phyloP scores from a whole-genome alignment of 2,888 invertebrate genomes.

The Isoperla grammatica region DNA sequence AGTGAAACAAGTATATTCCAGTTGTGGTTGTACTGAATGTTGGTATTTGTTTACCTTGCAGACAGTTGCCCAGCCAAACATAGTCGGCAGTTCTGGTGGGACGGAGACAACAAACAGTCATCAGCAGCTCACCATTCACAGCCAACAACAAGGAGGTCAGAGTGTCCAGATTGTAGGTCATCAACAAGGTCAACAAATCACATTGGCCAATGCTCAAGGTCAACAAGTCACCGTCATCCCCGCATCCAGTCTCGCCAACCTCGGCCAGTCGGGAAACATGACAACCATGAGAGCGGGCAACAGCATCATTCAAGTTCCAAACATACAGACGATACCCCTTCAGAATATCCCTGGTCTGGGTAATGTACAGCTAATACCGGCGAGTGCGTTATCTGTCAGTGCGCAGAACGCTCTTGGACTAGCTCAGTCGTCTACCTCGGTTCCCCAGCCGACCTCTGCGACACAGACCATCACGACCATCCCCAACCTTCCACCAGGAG shows the following conservation, averaged over 20 bases:
- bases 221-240: slow-evolving; percentile 84
- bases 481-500: slow-evolving; percentile 34
- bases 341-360: slow-evolving; percentile 71
- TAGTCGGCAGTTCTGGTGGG: slow-evolving; percentile 21
- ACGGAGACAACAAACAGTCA: slow-evolving; percentile 13
- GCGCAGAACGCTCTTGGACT: slow-evolving; percentile 32
- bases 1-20: background rate
- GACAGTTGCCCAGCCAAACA: slow-evolving; percentile 27
- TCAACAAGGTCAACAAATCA: slow-evolving; percentile 30
- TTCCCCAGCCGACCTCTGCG: background rate
- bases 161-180: slow-evolving; percentile 19
- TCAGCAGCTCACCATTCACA: slow-evolving; percentile 18
- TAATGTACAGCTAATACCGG: slow-evolving; percentile 76
- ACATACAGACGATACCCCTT: slow-evolving; percentile 58
- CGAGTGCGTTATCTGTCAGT: slow-evolving; percentile 48
- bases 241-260: slow-evolving; percentile 51
- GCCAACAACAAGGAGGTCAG: slow-evolving; percentile 12
- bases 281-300: slow-evolving; percentile 38
- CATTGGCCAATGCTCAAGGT: slow-evolving; percentile 56
- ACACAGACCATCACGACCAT: slow-evolving; percentile 27
- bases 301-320: slow-evolving; percentile 36
- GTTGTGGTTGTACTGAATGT: background rate
- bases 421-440: slow-evolving; percentile 13
- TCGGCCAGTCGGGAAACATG: slow-evolving; percentile 44
- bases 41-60: slow-evolving; percentile 5